Base-by-base conservation (phyloP, 2,113 vertebrate species). In the Ailuropoda melanoleuca region DNA sequence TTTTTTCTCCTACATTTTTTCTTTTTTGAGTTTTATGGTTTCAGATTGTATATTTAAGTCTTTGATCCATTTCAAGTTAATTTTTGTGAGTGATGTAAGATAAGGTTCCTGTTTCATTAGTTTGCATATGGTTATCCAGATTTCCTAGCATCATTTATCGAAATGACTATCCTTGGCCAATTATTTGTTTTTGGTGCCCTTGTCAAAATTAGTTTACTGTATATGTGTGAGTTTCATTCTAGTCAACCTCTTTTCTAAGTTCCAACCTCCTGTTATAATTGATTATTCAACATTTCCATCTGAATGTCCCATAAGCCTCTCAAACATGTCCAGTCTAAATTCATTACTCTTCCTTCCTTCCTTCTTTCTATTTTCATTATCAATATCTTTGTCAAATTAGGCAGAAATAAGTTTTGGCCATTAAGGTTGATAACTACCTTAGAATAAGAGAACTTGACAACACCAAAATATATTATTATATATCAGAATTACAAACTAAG, bases 331-430 rank as follows among this genome's bases (percentile, higher is more conserved):
- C 48, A 92, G 70, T 58, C 18, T 84, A 90, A 93, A 78, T 78
- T 37, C 37, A 80, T 93, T 88, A 24, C 55, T 93, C 39, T 87
- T 29, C 58, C 39, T 88, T 84, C 21, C 4, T 56, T 34, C 10
- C 60, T 9, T 80, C 70, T 75, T 85, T 74, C 18, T 81, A 70
- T 82, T 93, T 95, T 58, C 53, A 88, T 84, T 85, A n/a, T 97
- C 24, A n/a, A 4, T 23, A 26, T 84, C 53, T 39, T 53, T 91
- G 26, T 85, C n/a, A 96, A 77, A 75, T 93, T 91, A 85, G 48
- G 75, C 2, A 87, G 66, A 53, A 94, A 58, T 87, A 81, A 88
- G 31, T 90, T 53, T 80, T 83, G 62, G 12, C 14, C 50, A 84
- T 93, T 81, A 60, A 75, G 29, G 8, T 77, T 48, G 23, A 34